Base-by-base conservation (phyloP, 2,888 invertebrate species). In the Hirtodrosophila trivittata region DNA sequence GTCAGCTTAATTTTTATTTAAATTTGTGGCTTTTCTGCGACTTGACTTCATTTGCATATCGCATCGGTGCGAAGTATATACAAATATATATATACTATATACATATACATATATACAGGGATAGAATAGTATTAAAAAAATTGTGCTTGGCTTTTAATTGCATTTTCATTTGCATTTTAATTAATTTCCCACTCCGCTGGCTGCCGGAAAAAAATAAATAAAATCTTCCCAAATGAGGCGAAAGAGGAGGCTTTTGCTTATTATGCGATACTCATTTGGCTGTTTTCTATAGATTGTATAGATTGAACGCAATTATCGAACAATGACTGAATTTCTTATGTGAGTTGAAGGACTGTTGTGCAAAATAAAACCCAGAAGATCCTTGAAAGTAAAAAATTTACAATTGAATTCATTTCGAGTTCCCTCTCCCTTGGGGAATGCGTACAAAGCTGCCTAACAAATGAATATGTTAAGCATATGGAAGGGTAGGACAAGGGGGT, bases 131-230 rank as follows among this genome's bases (percentile, higher is more conserved):
- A 3, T 13, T 1, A 39, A 38, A 18, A 42, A 30, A 32, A 14
- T 47, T 59, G n/a, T 18, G 46, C 39, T 57, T 42, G 42, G 38
- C 45, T 57, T 58, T 74, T 70, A 78, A 75, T 82, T 74, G 78
- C 68, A 75, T 49, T 72, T 73, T 62, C 82, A 77, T 74, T 80
- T 76, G 74, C 71, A 86, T 74, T 76, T 83, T 77, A 82, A 85
- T 80, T 77, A 72, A 68, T 75, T 77, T 77, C 47, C 55, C 42
- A 45, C 55, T 21, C 32, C 10, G 32, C 32, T 26, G 5, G 26
- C n/a, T 7, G 35, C 35, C 3, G 35, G 13, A 8, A 21, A 3
- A 21, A 32, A 32, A 5, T 3, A 32, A 32, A 32, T n/a, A 21
- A 21, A 21, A 21, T 21, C 18, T 21, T 21, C 3, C 3, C 18